Evolutionary conservation across 2,797 vertebrate species (phyloP).

Genomic region (Crax fasciolata): DNA sequence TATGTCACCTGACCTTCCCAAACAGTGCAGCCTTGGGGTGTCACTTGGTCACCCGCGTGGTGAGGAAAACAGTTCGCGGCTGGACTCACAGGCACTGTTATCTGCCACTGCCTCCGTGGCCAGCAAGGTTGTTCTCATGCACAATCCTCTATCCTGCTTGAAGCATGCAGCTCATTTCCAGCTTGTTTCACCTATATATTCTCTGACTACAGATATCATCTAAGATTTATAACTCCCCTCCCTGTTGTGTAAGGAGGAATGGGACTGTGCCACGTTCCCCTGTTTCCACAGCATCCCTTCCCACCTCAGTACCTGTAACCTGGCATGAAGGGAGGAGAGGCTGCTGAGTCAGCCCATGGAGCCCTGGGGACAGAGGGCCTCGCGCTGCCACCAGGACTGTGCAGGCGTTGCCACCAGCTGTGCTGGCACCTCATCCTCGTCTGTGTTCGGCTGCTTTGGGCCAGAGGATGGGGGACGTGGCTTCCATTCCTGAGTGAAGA

Average conservation of each 20-base stretch:
- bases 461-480: not conserved
- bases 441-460: not conserved
- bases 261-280: not conserved
- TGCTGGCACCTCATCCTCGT: not conserved
- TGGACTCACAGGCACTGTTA: not conserved
- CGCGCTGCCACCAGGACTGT: not conserved
- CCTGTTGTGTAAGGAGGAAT: not conserved
- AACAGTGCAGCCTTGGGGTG: not conserved
- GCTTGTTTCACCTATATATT: not conserved
- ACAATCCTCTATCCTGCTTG: not conserved
- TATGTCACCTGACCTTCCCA: constrained; percentile 21
- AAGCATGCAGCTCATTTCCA: not conserved
- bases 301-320: not conserved
- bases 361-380: accelerated
- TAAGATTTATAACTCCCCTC: not conserved
- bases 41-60: not conserved
- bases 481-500: not conserved
- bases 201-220: not conserved
- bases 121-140: not conserved
- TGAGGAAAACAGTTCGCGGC: accelerated
- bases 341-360: not conserved
- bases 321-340: not conserved
- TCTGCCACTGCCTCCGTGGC: not conserved
- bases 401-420: not conserved
- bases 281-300: not conserved